Evolutionary conservation across 2,113 vertebrate species (phyloP).

Genomic region (Hyperopisus bebe): DNA sequence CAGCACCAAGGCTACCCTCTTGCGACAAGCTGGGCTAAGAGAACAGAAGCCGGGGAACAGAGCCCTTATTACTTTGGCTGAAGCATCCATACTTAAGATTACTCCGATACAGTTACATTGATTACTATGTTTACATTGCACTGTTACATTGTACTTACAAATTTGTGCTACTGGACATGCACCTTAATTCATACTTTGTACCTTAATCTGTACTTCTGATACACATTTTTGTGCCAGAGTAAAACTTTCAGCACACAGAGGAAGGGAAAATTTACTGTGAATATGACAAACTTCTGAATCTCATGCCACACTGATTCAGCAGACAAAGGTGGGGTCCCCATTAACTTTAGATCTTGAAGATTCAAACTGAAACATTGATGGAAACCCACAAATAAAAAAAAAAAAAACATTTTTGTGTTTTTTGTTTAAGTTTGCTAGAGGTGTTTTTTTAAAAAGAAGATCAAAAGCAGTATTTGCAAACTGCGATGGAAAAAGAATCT

Average conservation of each 20-base stretch:
- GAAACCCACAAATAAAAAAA: neutral
- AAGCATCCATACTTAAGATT: neutral
- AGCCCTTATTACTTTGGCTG: conserved; percentile 26
- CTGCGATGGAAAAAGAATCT: neutral
- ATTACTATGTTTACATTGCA: neutral
- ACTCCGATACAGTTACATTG: neutral
- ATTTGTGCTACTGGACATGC: neutral
- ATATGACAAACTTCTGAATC: neutral
- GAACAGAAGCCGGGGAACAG: conserved; percentile 12
- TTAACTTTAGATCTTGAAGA: neutral
- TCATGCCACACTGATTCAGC: neutral
- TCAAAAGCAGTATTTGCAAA: neutral
- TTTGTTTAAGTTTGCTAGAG: neutral
- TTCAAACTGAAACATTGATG: neutral
- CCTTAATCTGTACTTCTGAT: neutral
- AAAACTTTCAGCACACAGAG: neutral
- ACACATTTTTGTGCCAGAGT: neutral
- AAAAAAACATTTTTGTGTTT: neutral
- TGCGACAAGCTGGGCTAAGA: conserved; percentile 68
- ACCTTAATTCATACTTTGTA: neutral
- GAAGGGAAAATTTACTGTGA: neutral
- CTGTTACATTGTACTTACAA: neutral
- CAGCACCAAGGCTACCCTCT: conserved; percentile 61
- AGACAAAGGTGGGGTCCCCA: neutral
- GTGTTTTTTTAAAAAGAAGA: neutral